phyloP scores from a whole-genome alignment of 2,797 vertebrate genomes.

The Anomalospiza imberbis region DNA sequence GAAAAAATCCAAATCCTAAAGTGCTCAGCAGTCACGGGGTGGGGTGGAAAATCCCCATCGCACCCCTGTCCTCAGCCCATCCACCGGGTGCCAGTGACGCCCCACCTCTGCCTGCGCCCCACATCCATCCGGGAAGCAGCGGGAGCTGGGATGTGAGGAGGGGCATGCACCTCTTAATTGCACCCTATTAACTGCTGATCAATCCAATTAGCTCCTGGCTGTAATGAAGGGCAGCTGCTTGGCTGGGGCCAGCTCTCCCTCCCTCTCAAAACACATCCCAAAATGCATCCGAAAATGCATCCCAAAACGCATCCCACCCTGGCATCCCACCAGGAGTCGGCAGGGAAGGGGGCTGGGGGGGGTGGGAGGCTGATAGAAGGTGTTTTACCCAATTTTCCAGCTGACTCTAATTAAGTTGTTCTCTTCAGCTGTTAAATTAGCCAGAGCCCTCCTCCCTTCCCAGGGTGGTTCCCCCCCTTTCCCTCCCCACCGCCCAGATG shows the following conservation, averaged over 20 bases:
- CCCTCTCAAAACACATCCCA: not conserved
- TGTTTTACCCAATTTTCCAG: constrained; percentile 34
- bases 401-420: constrained; percentile 63
- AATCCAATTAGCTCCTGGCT: constrained; percentile 73
- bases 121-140: not conserved
- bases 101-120: not conserved
- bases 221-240: constrained; percentile 81
- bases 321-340: not conserved
- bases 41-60: not conserved
- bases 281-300: not conserved
- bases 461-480: not conserved
- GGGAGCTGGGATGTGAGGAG: not conserved
- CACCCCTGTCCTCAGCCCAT: not conserved
- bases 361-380: not conserved
- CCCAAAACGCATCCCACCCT: not conserved
- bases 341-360: not conserved
- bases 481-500: not conserved
- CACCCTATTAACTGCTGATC: constrained; percentile 78
- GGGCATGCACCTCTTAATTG: constrained; percentile 56
- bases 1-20: not conserved
- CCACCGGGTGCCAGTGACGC: too few relatives aligned
- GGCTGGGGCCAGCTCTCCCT: not conserved
- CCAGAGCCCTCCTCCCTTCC: not conserved
- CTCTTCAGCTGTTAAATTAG: constrained; percentile 51
- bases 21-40: not conserved